Conservation (phyloP, 2,888 invertebrate species). For the Notocelia uddmanniana region DNA sequence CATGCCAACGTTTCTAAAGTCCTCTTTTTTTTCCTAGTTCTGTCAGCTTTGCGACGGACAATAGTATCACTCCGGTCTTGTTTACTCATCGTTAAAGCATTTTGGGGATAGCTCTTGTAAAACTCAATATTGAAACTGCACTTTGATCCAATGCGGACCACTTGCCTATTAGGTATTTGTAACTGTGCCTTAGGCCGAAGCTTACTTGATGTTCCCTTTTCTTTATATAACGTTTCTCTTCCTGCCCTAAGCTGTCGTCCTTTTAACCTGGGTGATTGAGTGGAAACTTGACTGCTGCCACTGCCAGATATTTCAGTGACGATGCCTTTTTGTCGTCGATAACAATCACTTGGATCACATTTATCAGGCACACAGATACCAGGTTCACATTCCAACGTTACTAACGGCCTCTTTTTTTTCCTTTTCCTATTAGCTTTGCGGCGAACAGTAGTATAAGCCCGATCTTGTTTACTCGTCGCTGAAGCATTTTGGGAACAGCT, state of each 20-base stretch:
- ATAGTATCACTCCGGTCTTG: not conserved
- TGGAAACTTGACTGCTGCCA: slow-evolving; percentile 7
- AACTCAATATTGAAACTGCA: slow-evolving; percentile 19
- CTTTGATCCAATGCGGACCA: slow-evolving; percentile 20
- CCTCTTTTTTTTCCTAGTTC: not conserved
- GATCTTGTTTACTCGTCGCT: not conserved
- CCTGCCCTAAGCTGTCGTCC: not conserved
- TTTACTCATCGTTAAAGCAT: not conserved
- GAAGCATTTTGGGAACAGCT: not conserved
- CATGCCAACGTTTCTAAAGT: not conserved
- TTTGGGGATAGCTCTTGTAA: slow-evolving; percentile 3
- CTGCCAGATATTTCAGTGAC: not conserved
- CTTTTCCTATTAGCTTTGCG: not conserved
- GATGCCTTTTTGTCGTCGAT: not conserved
- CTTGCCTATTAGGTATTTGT: slow-evolving; percentile 5
- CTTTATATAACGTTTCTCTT: slow-evolving; percentile 13
- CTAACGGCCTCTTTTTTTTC: not conserved
- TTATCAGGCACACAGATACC: not conserved
- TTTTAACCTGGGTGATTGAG: not conserved
- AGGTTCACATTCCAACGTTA: slow-evolving; percentile 2
- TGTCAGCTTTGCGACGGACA: not conserved
- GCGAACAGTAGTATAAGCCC: not conserved
- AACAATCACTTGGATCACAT: slow-evolving; percentile 14
- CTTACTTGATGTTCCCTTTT: slow-evolving; percentile 1
- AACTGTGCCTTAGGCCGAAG: not conserved